Percentiles rank a stretch among this genome's conserved stretches.
Conservation (phyloP, 1,140 invertebrate genomes). For the Cydia strobilella region DNA sequence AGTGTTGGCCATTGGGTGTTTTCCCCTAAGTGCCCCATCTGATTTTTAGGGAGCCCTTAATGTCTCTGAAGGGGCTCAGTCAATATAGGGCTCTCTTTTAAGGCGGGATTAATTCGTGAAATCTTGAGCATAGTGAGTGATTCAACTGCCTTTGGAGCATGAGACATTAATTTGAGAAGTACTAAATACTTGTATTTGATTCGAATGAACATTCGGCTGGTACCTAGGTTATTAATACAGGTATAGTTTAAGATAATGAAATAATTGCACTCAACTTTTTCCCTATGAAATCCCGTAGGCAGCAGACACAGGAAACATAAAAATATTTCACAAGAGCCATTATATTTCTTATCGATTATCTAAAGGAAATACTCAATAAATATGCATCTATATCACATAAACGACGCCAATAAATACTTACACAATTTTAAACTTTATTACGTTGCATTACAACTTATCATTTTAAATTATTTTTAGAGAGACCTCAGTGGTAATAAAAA, state of each 20-base stretch:
- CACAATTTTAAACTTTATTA: background rate
- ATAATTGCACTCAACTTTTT: background rate
- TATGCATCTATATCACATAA: slow-evolving; percentile 1
- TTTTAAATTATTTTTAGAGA: background rate
- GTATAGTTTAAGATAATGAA: background rate
- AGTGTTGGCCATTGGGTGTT: too few species aligned
- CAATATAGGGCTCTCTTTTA: too few species aligned
- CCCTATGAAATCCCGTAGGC: background rate
- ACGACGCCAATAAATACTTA: background rate
- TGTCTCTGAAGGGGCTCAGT: too few species aligned
- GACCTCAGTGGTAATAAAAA: background rate
- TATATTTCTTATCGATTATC: slow-evolving; percentile 4
- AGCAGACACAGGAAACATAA: background rate
- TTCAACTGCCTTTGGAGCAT: too few species aligned
- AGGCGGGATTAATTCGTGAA: too few species aligned
- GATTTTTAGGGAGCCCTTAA: too few species aligned
- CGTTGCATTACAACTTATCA: background rate
- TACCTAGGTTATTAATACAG: too few species aligned
- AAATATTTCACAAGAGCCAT: background rate
- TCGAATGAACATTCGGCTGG: too few species aligned
- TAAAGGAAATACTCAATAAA: slow-evolving; percentile 4
- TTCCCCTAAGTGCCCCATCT: too few species aligned
- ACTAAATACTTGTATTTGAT: too few species aligned
- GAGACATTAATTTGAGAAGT: too few species aligned
- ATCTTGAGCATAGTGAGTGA: too few species aligned